These are phyloP conservation scores for Matsumyia berberina DNA, from an alignment of 2,888 invertebrate genomes.

Conservation along the genomic window DNA sequence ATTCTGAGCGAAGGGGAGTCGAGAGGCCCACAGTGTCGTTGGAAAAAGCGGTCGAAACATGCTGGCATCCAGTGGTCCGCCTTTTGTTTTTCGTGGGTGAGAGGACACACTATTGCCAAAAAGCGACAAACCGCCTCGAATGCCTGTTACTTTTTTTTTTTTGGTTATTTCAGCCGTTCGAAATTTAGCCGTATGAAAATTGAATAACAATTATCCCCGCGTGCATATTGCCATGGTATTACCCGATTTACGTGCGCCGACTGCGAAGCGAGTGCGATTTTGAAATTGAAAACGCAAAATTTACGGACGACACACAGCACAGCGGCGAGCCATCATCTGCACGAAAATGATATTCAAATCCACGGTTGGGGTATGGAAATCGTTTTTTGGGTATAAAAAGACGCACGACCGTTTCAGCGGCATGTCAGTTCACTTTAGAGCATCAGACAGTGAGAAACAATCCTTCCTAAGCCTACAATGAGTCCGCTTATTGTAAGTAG, in stretches of 20 bases:
- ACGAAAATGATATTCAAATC: conserved; percentile 64
- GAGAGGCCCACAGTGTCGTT: neutral
- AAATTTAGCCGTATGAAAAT: conserved; percentile 73
- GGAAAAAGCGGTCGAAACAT: conserved; percentile 48
- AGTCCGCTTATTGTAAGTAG: conserved; percentile 84
- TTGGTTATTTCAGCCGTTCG: conserved; percentile 41
- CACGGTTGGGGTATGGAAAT: conserved; percentile 51
- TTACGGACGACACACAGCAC: conserved; percentile 57
- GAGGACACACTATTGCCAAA: conserved; percentile 63
- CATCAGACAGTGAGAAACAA: conserved; percentile 83
- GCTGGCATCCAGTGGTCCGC: conserved; percentile 53
- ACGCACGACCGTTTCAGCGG: conserved; percentile 79
- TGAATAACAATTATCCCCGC: conserved; percentile 77
- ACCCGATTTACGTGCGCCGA: conserved; percentile 81
- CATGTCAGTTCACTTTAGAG: conserved; percentile 84
- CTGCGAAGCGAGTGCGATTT: conserved; percentile 75
- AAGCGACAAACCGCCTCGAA: conserved; percentile 45
- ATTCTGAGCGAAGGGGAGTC: neutral
- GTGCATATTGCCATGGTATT: conserved; percentile 77
- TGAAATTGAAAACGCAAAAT: conserved; percentile 74
- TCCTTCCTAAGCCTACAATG: conserved; percentile 83
- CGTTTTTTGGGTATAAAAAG: conserved; percentile 82
- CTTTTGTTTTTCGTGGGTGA: conserved; percentile 32
- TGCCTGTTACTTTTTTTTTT: conserved; percentile 12
- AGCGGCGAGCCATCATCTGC: conserved; percentile 48